These are phyloP conservation scores for Parasteatoda lunata DNA, from an alignment of 2,888 invertebrate genomes.

Conservation along the genomic window DNA sequence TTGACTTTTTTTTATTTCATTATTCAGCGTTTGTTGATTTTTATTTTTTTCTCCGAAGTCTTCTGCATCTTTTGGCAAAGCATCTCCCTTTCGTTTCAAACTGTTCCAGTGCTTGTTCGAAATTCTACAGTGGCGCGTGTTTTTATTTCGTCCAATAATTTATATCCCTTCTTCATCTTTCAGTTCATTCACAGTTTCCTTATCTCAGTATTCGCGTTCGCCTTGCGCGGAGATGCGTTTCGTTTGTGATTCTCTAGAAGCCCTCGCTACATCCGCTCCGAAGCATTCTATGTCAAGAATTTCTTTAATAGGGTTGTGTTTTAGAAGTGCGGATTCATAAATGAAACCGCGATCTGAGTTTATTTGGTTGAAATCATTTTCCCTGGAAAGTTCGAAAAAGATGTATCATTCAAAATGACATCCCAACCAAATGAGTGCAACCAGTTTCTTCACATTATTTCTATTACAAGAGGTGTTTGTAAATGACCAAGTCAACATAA, in stretches of 20 bases:
- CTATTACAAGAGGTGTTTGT: no score
- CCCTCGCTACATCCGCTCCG: no score
- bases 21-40: not conserved
- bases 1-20: not conserved
- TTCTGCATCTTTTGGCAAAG: not conserved
- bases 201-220: not conserved
- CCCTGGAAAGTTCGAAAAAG: no score
- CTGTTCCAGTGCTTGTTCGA: conserved; percentile 3
- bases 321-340: no score
- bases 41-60: not conserved
- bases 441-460: no score
- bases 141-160: not conserved
- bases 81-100: not conserved
- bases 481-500: no score
- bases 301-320: no score
- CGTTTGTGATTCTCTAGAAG: not conserved
- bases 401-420: no score
- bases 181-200: conserved; percentile 3
- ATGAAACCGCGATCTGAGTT: no score
- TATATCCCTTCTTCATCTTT: not conserved
- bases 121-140: not conserved
- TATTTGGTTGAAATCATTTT: no score
- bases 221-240: not conserved
- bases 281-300: no score
- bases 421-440: no score